phyloP scores from a whole-genome alignment of 2,113 vertebrate species.

The Nyctereutes procyonoides region DNA sequence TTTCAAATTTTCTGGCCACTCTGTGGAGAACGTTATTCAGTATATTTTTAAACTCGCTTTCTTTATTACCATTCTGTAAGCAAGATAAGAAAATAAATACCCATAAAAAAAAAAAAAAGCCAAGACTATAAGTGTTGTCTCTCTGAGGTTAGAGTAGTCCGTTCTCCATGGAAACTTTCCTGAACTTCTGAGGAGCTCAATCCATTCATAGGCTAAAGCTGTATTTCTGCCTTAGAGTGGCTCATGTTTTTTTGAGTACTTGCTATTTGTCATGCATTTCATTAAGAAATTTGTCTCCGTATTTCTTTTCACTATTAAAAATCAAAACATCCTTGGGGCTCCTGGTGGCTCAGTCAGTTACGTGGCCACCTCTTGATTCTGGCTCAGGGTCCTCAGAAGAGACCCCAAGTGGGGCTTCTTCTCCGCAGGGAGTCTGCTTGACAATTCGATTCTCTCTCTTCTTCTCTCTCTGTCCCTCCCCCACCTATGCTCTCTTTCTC shows the following conservation, averaged over 20 bases:
- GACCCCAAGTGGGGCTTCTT: neutral
- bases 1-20: neutral
- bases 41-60: neutral
- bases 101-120: too few species aligned
- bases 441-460: neutral
- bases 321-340: neutral
- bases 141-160: neutral
- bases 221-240: neutral
- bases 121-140: neutral
- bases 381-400: neutral
- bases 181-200: neutral
- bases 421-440: neutral
- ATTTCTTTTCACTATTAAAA: neutral
- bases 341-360: neutral
- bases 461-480: neutral
- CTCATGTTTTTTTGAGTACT: neutral
- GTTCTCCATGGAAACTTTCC: neutral
- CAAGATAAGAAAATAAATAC: neutral
- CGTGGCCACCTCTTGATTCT: neutral
- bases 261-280: neutral
- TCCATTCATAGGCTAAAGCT: neutral
- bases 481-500: neutral
- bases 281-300: neutral
- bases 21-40: neutral
- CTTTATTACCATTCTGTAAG: neutral